phyloP scores from a whole-genome alignment of 2,113 vertebrate species.

The Cinclus cinclus region DNA sequence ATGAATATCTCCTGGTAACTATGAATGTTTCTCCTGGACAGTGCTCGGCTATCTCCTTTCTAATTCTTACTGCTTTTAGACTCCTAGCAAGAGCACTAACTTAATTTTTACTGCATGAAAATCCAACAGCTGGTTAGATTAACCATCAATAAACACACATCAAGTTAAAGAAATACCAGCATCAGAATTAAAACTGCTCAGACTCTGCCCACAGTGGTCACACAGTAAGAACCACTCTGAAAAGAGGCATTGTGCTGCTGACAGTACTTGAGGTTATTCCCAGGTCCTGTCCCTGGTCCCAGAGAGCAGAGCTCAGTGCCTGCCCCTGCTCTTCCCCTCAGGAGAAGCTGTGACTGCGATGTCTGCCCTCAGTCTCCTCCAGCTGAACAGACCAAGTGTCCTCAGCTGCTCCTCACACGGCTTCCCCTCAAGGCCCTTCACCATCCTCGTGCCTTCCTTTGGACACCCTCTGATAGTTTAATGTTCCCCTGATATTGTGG shows the following conservation, averaged over 20 bases:
- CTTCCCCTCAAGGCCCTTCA: background rate
- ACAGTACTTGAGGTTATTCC: background rate
- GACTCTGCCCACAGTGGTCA: background rate
- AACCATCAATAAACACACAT: background rate
- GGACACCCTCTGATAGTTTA: too few relatives aligned
- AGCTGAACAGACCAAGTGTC: background rate
- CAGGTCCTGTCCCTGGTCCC: background rate
- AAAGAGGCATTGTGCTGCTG: background rate
- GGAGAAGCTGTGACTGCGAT: background rate
- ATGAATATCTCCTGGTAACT: background rate
- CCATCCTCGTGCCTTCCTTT: background rate
- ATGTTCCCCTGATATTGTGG: too few relatives aligned
- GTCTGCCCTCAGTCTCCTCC: background rate
- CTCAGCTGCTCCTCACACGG: background rate
- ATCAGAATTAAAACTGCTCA: background rate
- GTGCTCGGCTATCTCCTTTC: background rate
- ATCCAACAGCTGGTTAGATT: background rate
- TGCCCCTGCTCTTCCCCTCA: background rate
- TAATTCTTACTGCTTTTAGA: background rate
- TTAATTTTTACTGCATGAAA: background rate
- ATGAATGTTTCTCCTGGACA: background rate
- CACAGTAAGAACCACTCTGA: background rate
- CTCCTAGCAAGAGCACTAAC: background rate
- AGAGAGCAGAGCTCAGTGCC: background rate
- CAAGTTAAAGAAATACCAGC: background rate